A percentile compares a stretch with the other conserved stretches of the same genome.
These are phyloP conservation scores for Drosophila kepulauana DNA, from an alignment of 1,140 invertebrate species.

Conservation along the genomic window DNA sequence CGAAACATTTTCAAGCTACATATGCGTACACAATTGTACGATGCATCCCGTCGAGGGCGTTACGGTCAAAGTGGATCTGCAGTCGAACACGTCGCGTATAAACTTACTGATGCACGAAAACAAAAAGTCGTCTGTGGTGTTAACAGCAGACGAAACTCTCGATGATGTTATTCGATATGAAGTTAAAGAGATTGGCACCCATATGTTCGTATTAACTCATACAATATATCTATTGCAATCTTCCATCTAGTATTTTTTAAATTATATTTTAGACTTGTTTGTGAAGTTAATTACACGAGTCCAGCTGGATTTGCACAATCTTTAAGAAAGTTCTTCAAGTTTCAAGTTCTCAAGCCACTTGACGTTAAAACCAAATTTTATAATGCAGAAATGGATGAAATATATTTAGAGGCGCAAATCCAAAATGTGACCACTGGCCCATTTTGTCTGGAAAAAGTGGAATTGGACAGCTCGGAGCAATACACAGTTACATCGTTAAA, in stretches of 20 bases:
- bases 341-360: slow-evolving; percentile 98
- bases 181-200: slow-evolving; percentile 98
- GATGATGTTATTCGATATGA: slow-evolving; percentile 99
- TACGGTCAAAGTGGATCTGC: slow-evolving; percentile 95
- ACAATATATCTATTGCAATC: neutral
- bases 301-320: slow-evolving; percentile 89
- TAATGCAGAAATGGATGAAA: slow-evolving; percentile 98
- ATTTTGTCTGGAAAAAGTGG: slow-evolving; percentile 82
- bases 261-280: slow-evolving; percentile 90
- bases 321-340: slow-evolving; percentile 99
- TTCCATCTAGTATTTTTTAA: neutral
- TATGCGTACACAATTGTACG: slow-evolving; percentile 98
- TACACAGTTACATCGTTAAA: slow-evolving; percentile 92
- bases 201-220: slow-evolving; percentile 90
- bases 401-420: slow-evolving; percentile 96
- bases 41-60: slow-evolving; percentile 92
- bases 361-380: slow-evolving; percentile 99
- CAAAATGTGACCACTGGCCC: slow-evolving; percentile 80
- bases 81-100: slow-evolving; percentile 95
- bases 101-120: slow-evolving; percentile 89
- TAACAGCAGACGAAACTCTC: slow-evolving; percentile 94
- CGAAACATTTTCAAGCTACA: slow-evolving; percentile 98
- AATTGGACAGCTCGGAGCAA: slow-evolving; percentile 94
- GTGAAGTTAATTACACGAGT: slow-evolving; percentile 96
- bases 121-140: slow-evolving; percentile 87